These are phyloP conservation scores for Lucilia cuprina DNA, from an alignment of 1,140 invertebrate species.

Conservation along the genomic window DNA sequence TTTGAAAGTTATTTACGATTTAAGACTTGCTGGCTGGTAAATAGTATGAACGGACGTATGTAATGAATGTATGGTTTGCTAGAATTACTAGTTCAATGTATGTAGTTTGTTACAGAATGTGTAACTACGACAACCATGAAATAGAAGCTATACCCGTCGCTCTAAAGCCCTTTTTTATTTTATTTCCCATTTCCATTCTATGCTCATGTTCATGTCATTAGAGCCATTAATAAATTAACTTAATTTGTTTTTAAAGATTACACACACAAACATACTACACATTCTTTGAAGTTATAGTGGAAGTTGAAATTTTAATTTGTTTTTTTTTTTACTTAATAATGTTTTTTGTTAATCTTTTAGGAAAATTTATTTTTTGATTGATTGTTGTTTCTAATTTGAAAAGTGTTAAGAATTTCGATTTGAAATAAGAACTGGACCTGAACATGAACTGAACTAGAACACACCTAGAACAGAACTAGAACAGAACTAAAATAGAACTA, in stretches of 20 bases:
- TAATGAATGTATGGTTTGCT: neutral
- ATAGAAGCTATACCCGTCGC: too few relatives aligned
- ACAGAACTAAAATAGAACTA: too few relatives aligned
- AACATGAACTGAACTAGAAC: too few relatives aligned
- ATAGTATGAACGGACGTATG: neutral
- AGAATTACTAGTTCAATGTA: neutral
- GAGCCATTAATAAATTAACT: slow-evolving; percentile 7
- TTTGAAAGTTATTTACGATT: neutral
- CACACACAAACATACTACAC: too few relatives aligned
- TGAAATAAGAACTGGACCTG: too few relatives aligned
- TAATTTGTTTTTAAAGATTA: slow-evolving; percentile 6
- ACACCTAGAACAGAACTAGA: too few relatives aligned
- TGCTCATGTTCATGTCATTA: neutral
- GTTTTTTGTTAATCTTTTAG: neutral
- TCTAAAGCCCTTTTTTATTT: neutral
- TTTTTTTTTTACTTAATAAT: neutral
- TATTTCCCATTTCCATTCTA: neutral
- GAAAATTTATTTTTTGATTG: neutral
- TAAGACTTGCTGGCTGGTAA: neutral
- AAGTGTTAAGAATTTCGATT: too few relatives aligned
- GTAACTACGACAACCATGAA: neutral
- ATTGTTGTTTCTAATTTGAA: neutral
- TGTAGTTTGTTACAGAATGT: neutral
- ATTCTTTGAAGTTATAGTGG: too few relatives aligned
- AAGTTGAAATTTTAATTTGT: too few relatives aligned